Evolutionary conservation across 2,797 vertebrate species (phyloP).

Genomic region (Bradypus variegatus): DNA sequence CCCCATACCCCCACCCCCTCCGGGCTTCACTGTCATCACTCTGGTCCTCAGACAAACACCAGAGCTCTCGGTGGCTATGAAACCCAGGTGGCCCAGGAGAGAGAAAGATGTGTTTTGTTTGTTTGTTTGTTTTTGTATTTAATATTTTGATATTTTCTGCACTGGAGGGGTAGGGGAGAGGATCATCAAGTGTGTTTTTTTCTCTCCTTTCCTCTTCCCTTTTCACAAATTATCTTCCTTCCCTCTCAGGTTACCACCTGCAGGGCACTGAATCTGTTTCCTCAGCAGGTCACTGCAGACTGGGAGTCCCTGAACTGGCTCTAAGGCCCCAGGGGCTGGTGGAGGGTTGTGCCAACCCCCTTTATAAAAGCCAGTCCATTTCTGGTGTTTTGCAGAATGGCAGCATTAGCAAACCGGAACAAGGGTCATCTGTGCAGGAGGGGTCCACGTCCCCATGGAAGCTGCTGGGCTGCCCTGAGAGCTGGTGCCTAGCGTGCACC

Average conservation of each 20-base stretch:
- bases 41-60: slow-evolving; percentile 9
- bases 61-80: slow-evolving; percentile 9
- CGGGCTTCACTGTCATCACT: background rate
- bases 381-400: too few relatives aligned
- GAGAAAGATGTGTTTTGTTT: background rate
- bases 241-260: background rate
- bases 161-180: slow-evolving; percentile 24
- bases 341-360: too few relatives aligned
- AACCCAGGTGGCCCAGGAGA: background rate
- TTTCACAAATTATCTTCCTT: slow-evolving; percentile 34
- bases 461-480: background rate
- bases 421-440: background rate
- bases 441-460: too few relatives aligned
- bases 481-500: background rate
- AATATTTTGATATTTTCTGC: slow-evolving; percentile 44
- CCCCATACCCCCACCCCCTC: background rate
- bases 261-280: background rate
- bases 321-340: too few relatives aligned
- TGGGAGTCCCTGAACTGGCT: too few relatives aligned
- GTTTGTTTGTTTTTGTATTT: background rate
- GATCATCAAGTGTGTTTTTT: background rate
- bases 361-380: too few relatives aligned
- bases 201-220: background rate
- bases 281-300: background rate
- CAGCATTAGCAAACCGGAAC: too few relatives aligned